Base-by-base conservation (phyloP, 2,797 vertebrate species). In the Tenualosa thibaudeaui region DNA sequence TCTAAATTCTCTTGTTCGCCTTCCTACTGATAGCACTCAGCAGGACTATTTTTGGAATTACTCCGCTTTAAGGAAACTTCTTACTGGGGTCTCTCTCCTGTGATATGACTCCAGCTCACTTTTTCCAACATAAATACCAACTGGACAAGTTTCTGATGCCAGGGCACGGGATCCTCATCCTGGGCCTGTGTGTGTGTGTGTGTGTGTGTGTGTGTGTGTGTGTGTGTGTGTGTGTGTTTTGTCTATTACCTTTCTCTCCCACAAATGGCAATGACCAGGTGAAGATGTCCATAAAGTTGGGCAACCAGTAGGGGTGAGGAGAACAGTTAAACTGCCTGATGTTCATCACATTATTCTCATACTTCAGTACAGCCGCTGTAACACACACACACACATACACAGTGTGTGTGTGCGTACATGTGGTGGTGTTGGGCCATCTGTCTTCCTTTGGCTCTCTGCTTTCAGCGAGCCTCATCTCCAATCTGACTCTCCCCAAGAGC, bases 271-370 rank as follows among this genome's bases (percentile, higher is more conserved):
- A 94, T 84, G 97, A 97, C 97, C 97, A 97, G 24, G 96, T 97
- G 91, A 97, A 97, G 90, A 97, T 96, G 86, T 97, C 97, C 97
- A 97, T 97, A 94, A 97, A 97, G 94, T 97, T 97, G 86, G 97
- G 97, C 86, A 97, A 93, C 97, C 97, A 97, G 92, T 97, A 97
- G 89, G 97, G 97, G 91, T 97, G 97, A 85, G 97, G 97, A 89
- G 97, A 97, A 91, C 96, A 97, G 90, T 97, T 97, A 93, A 97
- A 97, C 56, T 97, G 97, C 87, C 96, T 94, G 93, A 97, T 97
- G 93, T 97, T 97, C 97, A 97, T 97, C 91, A 97, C 97, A 88
- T 97, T 97, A 94, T 97, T 97, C 95, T 97, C 97, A 89, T 97
- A 97, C 91, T 97, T 97, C 94, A 97, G 94, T 91, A 97, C 97